Base-by-base conservation (phyloP, 2,888 invertebrate genomes). In the Apoderus coryli region DNA sequence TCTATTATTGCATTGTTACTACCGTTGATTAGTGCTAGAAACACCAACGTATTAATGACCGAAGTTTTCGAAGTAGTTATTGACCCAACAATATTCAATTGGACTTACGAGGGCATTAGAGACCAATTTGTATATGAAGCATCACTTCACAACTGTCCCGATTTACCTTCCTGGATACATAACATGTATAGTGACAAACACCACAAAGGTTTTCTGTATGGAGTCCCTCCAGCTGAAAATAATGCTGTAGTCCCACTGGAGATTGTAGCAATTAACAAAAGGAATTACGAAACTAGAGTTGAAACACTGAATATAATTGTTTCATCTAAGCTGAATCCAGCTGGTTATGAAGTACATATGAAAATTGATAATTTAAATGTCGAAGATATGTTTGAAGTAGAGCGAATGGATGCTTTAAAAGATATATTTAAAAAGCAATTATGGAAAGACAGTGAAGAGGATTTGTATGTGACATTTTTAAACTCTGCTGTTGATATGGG, bases 301-400 rank as follows among this genome's bases (percentile, higher is more conserved):
- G 63, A 67, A 22, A 57, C 70, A 1, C 52, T 84, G 5, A 64
- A 69, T 1, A 25, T 42, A 4, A 24, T 37, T 6, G 66, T 86
- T 9, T 60, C 64, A 3, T 67, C 72, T 10, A 81, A 79, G 47
- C 58, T 65, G 34, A 70, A 68, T 40, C 67, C 74, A 38, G 74
- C 81, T 0, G 69, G 68, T 24, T 74, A 77, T 50, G 76, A 86
- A 47, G 76, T 88, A 4, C 79, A 85, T 50, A 61, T 90, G 48
- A 89, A 89, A 59, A 82, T 90, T 27, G 80, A 86, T 53, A 89
- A 89, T 56, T 60, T 88, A 13, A 86, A 89, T 50, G 81, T 88
- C 31, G 84, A 86, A 41, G 86, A 90, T 50, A 64, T 89, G 49
- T 76, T 89, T 50, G 77, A 84, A 54, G 67, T 43, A 41, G 59